These are phyloP conservation scores for Lepilemur septentrionalis DNA, from an alignment of 2,797 vertebrate genomes.

Conservation along the genomic window DNA sequence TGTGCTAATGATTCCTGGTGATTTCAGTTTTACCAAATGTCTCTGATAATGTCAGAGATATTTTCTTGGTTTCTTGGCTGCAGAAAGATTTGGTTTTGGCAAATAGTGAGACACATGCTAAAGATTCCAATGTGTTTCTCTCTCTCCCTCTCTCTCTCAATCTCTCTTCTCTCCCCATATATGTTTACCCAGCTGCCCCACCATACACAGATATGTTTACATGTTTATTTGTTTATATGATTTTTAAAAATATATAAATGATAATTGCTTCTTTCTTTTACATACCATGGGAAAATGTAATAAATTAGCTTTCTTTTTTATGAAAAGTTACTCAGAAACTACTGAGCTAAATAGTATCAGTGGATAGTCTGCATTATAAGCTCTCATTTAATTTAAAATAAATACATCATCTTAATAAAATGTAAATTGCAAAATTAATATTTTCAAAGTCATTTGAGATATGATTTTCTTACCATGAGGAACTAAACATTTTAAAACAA, in stretches of 20 bases:
- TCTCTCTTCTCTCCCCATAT: no score
- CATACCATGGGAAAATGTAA: background rate
- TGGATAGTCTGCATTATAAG: background rate
- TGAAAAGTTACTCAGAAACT: background rate
- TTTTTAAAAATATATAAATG: background rate
- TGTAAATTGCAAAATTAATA: background rate
- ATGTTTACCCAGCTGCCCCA: no score
- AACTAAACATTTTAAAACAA: background rate
- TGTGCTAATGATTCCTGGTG: background rate
- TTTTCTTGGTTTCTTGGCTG: background rate
- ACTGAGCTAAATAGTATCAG: background rate
- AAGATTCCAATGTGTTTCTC: rapidly evolving
- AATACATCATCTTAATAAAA: background rate
- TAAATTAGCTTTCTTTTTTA: background rate
- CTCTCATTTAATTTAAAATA: background rate
- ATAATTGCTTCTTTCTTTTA: background rate
- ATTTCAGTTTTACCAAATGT: background rate
- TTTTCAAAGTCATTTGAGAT: background rate
- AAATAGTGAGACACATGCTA: background rate
- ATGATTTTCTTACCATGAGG: background rate
- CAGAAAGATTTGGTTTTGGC: background rate
- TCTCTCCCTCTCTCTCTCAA: background rate
- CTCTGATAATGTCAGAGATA: background rate
- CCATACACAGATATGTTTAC: no score
- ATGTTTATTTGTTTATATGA: background rate